These are phyloP conservation scores for Drosophila fuyamai DNA, from an alignment of 1,140 invertebrate genomes.

Conservation along the genomic window DNA sequence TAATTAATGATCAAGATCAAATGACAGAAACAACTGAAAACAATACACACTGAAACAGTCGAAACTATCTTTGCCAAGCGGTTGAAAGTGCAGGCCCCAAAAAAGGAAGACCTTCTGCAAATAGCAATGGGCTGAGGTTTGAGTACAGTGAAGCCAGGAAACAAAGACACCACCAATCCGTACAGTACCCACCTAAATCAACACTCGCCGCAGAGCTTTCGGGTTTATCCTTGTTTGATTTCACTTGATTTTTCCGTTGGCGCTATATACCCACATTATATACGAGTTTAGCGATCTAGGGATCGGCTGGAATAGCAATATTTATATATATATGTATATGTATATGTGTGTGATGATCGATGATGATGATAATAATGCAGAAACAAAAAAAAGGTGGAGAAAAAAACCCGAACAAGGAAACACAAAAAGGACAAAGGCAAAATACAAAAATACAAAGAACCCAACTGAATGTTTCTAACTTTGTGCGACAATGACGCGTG, in stretches of 20 bases:
- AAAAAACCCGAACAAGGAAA: background rate
- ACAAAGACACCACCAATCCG: slow-evolving; percentile 25
- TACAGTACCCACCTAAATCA: slow-evolving; percentile 46
- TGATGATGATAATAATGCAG: slow-evolving; percentile 10
- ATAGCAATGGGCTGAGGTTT: background rate
- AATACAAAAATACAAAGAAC: background rate
- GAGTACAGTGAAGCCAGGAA: slow-evolving; percentile 20
- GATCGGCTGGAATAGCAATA: slow-evolving; percentile 59
- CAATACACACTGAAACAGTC: slow-evolving; percentile 15
- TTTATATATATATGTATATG: slow-evolving; percentile 31
- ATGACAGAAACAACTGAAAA: slow-evolving; percentile 6
- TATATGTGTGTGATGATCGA: slow-evolving; percentile 18
- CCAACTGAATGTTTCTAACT: slow-evolving; percentile 55
- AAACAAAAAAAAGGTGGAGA: no score
- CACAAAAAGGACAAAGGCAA: slow-evolving; percentile 9
- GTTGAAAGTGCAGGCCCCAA: background rate
- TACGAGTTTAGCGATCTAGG: slow-evolving; percentile 42
- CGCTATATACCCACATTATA: slow-evolving; percentile 16
- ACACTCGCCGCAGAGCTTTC: slow-evolving; percentile 40
- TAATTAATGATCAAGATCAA: slow-evolving; percentile 20
- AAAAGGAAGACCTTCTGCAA: no score
- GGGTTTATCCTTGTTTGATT: slow-evolving; percentile 4
- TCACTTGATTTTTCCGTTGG: slow-evolving; percentile 5
- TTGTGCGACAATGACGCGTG: slow-evolving; percentile 25
- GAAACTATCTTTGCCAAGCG: slow-evolving; percentile 12